These are phyloP conservation scores for Prolemur simus DNA, from an alignment of 2,113 vertebrate species.

Conservation along the genomic window DNA sequence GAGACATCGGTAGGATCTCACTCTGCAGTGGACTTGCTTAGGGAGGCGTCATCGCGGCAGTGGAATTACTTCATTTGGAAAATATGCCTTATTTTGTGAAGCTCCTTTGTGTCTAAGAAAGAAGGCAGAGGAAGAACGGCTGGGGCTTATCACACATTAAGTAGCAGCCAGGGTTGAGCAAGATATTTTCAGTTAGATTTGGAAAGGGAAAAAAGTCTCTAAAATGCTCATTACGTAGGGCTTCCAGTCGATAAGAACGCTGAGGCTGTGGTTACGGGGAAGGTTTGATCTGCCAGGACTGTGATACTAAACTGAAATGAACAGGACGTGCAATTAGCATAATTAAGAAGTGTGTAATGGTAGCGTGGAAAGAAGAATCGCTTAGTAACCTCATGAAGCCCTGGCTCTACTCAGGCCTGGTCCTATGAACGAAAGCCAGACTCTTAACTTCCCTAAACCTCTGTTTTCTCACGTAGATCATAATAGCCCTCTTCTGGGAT, in stretches of 20 bases:
- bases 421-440: neutral
- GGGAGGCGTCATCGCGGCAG: accelerated
- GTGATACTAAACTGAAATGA: neutral
- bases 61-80: neutral
- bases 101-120: conserved; percentile 21
- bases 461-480: neutral
- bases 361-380: too few species aligned
- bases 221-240: neutral
- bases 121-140: neutral
- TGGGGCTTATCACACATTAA: neutral
- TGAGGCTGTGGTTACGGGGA: too few species aligned
- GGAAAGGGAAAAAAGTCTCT: neutral
- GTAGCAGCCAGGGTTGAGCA: neutral
- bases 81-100: neutral
- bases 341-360: accelerated
- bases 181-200: neutral
- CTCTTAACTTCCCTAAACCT: neutral
- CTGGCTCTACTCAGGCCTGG: neutral
- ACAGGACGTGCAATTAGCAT: too few species aligned
- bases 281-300: neutral
- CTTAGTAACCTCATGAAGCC: neutral
- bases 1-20: accelerated
- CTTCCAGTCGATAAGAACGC: neutral
- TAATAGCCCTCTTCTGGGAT: neutral
- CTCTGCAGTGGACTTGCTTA: accelerated